Base-by-base conservation (phyloP, 2,888 invertebrate genomes). In the Philonicus albiceps region DNA sequence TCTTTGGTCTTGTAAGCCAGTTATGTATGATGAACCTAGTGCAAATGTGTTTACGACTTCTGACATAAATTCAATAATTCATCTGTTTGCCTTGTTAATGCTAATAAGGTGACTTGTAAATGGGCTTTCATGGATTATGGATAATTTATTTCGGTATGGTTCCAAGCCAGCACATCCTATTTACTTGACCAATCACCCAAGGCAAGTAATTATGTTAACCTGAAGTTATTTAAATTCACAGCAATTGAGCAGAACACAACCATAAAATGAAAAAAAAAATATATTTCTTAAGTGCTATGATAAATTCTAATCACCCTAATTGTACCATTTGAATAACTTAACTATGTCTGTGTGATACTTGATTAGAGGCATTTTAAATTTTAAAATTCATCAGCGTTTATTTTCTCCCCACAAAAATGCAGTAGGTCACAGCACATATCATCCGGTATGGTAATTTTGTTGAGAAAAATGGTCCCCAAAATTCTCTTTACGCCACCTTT, bases 81-180 rank as follows among this genome's bases (percentile, higher is more conserved):
- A 87, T 87, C 86, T 86, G 81, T 83, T 76, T 83, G 30, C 86
- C 86, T 87, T 87, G 87, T 87, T 87, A 87, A 87, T 87, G 86
- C 87, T 87, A 87, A 87, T 87, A 86, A 86, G 87, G 85, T 86
- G 87, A 87, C 87, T 87, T 87, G 86, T 87, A 87, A 87, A 87
- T 87, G 86, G 86, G 87, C 85, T 86, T 55, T 76, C 81, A 85
- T 86, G 86, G 87, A 86, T 87, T 87, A 86, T 83, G 74, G 87
- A 87, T 87, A 86, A 86, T 86, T 87, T 86, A 87, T 86, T 53
- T 83, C 73, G 37, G 81, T 30, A 30, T 74, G 30, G 74, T 19
- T 30, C 81, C 19, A 34, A 83, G 40, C 31, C 55, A 40, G 72
- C 40, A 5, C 55, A 40, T 40, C 22, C 83, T 86, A 43, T 87